A percentile compares a stretch with the other conserved stretches of the same genome.
These are phyloP conservation scores for Cheilinus undulatus DNA, from an alignment of 2,113 vertebrate genomes.

Conservation along the genomic window DNA sequence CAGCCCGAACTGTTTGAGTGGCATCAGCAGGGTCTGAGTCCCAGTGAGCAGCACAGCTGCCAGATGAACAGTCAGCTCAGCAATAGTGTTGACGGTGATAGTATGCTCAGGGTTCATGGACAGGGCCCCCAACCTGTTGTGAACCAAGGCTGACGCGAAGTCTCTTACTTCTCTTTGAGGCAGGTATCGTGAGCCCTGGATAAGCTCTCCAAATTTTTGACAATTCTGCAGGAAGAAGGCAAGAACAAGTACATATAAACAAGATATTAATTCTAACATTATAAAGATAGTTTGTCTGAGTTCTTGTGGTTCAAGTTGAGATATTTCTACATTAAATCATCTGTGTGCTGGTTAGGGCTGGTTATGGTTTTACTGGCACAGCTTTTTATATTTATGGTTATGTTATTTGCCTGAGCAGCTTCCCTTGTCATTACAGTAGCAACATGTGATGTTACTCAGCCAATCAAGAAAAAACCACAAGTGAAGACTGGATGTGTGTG, in stretches of 20 bases:
- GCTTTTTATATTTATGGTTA: too few species aligned
- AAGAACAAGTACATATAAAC: neutral
- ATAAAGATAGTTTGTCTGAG: neutral
- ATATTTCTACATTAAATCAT: too few species aligned
- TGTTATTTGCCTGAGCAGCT: too few species aligned
- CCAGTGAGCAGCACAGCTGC: slow-evolving; percentile 77
- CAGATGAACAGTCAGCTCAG: slow-evolving; percentile 84
- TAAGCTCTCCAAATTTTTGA: slow-evolving; percentile 67
- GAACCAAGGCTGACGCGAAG: slow-evolving; percentile 83
- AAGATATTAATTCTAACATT: neutral
- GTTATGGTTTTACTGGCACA: too few species aligned
- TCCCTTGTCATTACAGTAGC: too few species aligned
- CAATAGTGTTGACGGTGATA: slow-evolving; percentile 17
- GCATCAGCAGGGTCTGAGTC: slow-evolving; percentile 68
- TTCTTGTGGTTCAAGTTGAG: too few species aligned
- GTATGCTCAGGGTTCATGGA: neutral
- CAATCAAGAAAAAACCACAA: too few species aligned
- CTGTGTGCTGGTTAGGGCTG: too few species aligned
- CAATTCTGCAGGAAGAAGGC: slow-evolving; percentile 44
- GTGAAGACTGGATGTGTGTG: too few species aligned
- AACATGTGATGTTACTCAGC: too few species aligned
- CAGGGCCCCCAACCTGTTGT: slow-evolving; percentile 73
- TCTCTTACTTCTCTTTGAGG: slow-evolving; percentile 28
- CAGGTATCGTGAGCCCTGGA: slow-evolving; percentile 73
- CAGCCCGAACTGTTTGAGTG: slow-evolving; percentile 85